These are phyloP conservation scores for Tragelaphus scriptus DNA, from an alignment of 2,113 vertebrate genomes.

Conservation along the genomic window DNA sequence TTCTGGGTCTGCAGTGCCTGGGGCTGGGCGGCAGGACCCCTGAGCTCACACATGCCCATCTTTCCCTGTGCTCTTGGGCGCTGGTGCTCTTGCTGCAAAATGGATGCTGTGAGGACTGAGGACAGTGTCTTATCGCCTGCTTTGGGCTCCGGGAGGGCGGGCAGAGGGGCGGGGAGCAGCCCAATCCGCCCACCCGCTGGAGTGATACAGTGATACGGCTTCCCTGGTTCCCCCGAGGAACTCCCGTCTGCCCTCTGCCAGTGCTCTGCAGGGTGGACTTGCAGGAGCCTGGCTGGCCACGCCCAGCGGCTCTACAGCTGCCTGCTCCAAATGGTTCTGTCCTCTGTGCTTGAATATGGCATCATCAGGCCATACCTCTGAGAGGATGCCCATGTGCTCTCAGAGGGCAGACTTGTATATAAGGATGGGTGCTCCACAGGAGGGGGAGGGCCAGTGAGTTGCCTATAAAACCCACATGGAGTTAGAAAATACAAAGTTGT, in stretches of 20 bases:
- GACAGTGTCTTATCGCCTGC: neutral
- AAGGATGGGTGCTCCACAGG: neutral
- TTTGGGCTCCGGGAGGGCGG: neutral
- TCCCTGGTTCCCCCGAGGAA: neutral
- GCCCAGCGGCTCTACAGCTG: neutral
- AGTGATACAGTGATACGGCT: neutral
- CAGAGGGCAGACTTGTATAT: neutral
- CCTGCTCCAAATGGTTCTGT: neutral
- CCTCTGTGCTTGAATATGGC: neutral
- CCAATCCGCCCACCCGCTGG: neutral
- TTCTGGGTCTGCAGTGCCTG: neutral
- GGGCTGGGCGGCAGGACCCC: conserved; percentile 49
- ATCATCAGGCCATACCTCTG: neutral
- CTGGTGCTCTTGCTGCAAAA: conserved; percentile 28
- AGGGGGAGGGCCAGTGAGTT: neutral
- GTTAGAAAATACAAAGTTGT: neutral
- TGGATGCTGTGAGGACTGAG: conserved; percentile 25
- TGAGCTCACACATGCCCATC: conserved; percentile 22
- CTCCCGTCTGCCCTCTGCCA: neutral
- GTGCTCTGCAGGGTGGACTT: neutral
- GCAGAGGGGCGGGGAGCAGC: neutral
- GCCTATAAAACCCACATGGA: neutral
- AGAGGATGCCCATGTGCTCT: neutral
- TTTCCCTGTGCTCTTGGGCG: neutral
- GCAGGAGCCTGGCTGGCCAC: neutral